These are phyloP conservation scores for Thaleichthys pacificus DNA, from an alignment of 2,797 vertebrate genomes.

Conservation along the genomic window DNA sequence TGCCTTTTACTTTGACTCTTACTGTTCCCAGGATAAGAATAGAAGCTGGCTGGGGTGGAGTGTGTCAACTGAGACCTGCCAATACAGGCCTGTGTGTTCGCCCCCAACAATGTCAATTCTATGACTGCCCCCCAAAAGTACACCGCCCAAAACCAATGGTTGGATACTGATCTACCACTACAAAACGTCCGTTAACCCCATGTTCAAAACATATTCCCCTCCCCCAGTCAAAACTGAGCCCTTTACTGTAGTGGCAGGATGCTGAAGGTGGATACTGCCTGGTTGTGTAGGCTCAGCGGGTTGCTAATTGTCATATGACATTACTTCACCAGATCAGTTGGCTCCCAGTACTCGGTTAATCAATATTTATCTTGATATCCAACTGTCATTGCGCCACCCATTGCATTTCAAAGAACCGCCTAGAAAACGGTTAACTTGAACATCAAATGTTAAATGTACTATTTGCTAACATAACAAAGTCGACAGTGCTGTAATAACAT, in stretches of 20 bases:
- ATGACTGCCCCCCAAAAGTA: no score
- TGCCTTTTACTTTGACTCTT: conserved; percentile 29
- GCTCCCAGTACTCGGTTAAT: background rate
- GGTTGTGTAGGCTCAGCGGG: no score
- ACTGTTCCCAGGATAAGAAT: conserved; percentile 30
- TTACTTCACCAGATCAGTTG: background rate
- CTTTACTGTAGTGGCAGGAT: background rate
- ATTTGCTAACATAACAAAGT: no score
- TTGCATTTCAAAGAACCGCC: background rate
- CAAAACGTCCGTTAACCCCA: no score
- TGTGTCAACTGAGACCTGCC: conserved; percentile 24
- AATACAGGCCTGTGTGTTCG: background rate
- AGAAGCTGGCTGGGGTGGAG: conserved; percentile 22
- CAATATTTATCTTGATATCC: background rate
- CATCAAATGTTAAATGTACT: no score
- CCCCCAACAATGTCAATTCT: background rate
- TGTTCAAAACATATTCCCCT: background rate
- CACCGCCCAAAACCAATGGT: background rate
- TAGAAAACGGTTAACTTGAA: background rate
- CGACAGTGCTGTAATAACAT: background rate
- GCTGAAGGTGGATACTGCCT: no score
- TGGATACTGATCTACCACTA: background rate
- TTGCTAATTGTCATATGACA: background rate
- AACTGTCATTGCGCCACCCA: background rate
- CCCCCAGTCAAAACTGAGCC: background rate